phyloP scores from a whole-genome alignment of 1,140 invertebrate species.

The Muscidifurax raptorellus region DNA sequence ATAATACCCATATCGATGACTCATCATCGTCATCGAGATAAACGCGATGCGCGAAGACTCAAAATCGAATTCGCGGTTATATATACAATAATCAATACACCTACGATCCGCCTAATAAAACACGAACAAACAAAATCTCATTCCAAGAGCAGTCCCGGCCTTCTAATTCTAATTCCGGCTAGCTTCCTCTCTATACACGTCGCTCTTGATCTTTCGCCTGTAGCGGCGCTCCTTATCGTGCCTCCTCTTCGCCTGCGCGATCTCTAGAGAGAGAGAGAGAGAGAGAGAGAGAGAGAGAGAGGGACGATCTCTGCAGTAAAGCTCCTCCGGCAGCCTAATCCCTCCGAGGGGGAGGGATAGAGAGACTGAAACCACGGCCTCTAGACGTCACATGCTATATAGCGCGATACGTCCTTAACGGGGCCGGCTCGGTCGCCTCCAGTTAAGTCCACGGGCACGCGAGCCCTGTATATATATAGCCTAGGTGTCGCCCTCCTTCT shows the following conservation, averaged over 20 bases:
- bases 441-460: slow-evolving; percentile 30
- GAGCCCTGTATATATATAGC: neutral
- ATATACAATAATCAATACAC: neutral
- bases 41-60: too few relatives aligned
- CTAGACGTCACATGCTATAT: slow-evolving; percentile 22
- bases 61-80: too few relatives aligned
- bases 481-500: neutral
- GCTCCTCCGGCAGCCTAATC: slow-evolving; percentile 26
- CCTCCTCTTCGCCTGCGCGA: neutral
- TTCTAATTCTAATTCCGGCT: slow-evolving; percentile 25
- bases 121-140: neutral
- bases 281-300: neutral
- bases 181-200: slow-evolving; percentile 45
- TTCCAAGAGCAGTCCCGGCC: neutral
- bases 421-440: slow-evolving; percentile 1
- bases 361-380: slow-evolving; percentile 14
- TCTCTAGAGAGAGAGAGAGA: neutral
- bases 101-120: slow-evolving; percentile 36
- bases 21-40: too few relatives aligned
- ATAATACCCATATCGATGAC: too few relatives aligned
- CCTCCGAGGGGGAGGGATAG: neutral
- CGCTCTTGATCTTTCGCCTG: neutral
- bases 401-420: slow-evolving; percentile 23
- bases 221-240: slow-evolving; percentile 3
- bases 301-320: slow-evolving; percentile 19